Evolutionary conservation across 2,113 vertebrate species (phyloP).

Genomic region (Cyanistes caeruleus): DNA sequence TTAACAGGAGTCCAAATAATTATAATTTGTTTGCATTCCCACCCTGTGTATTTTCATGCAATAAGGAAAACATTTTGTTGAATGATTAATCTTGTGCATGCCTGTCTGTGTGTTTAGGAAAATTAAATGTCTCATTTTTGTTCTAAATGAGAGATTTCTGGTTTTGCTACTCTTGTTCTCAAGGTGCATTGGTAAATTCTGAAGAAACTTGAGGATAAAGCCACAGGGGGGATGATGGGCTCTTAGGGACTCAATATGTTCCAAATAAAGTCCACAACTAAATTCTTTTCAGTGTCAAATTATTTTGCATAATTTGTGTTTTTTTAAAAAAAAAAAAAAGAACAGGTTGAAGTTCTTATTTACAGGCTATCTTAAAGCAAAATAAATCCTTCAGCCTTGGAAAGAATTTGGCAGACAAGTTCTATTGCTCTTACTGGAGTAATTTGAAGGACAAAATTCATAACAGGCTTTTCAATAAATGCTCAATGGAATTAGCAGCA

Average conservation of each 20-base stretch:
- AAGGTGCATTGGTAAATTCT: not conserved
- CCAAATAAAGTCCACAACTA: not conserved
- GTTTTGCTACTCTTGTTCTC: not conserved
- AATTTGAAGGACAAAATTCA: not conserved
- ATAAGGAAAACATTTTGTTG: constrained; percentile 33
- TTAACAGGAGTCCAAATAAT: constrained; percentile 59
- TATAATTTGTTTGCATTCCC: constrained; percentile 40
- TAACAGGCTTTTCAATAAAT: not conserved
- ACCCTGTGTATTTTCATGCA: not conserved
- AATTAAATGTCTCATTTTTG: not conserved
- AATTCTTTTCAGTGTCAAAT: not conserved
- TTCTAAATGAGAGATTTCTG: not conserved
- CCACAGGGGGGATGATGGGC: not conserved
- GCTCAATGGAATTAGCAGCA: not conserved
- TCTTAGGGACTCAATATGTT: not conserved
- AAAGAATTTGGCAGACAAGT: not conserved
- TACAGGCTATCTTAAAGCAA: not conserved
- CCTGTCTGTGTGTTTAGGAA: not conserved
- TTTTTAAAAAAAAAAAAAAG: not conserved
- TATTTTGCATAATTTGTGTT: not conserved
- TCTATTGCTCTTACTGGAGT: not conserved
- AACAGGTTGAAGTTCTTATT: not conserved
- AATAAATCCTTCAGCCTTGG: not conserved
- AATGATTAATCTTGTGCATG: not conserved
- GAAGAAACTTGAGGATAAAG: not conserved